phyloP scores from a whole-genome alignment of 2,797 vertebrate genomes.

The Phalloptychus januarius region DNA sequence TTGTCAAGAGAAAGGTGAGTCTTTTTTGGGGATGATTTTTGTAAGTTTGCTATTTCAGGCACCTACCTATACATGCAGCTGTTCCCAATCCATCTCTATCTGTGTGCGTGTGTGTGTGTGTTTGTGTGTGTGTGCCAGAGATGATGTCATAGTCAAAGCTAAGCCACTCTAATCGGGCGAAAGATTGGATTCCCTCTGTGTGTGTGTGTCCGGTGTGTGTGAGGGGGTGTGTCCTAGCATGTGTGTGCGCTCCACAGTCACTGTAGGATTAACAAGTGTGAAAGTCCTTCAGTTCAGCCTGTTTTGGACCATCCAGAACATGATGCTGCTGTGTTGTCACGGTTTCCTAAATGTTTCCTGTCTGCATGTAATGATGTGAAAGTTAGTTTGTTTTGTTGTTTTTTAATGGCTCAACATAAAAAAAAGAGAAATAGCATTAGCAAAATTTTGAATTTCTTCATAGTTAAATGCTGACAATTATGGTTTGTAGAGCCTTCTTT shows the following conservation, averaged over 20 bases:
- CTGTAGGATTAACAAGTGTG: slow-evolving; percentile 47
- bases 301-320: slow-evolving; percentile 40
- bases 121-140: slow-evolving; percentile 33
- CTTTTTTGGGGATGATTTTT: slow-evolving; percentile 8
- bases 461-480: neutral
- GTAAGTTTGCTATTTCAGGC: slow-evolving; percentile 16
- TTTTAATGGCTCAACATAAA: neutral
- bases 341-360: slow-evolving; percentile 19
- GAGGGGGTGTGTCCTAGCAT: neutral
- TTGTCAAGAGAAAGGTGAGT: slow-evolving; percentile 98
- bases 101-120: slow-evolving; percentile 21
- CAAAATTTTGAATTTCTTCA: neutral
- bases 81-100: slow-evolving; percentile 6
- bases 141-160: slow-evolving; percentile 73
- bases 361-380: slow-evolving; percentile 9
- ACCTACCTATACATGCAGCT: slow-evolving; percentile 12
- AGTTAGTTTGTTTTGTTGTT: neutral
- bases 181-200: slow-evolving; percentile 29
- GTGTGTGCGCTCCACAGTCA: slow-evolving; percentile 11
- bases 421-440: neutral
- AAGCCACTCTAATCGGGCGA: slow-evolving; percentile 35
- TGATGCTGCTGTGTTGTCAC: slow-evolving; percentile 46
- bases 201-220: slow-evolving; percentile 37
- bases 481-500: neutral
- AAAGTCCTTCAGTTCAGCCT: slow-evolving; percentile 32